Base-by-base conservation (phyloP, 2,888 invertebrate species). In the Phengaris alcon region DNA sequence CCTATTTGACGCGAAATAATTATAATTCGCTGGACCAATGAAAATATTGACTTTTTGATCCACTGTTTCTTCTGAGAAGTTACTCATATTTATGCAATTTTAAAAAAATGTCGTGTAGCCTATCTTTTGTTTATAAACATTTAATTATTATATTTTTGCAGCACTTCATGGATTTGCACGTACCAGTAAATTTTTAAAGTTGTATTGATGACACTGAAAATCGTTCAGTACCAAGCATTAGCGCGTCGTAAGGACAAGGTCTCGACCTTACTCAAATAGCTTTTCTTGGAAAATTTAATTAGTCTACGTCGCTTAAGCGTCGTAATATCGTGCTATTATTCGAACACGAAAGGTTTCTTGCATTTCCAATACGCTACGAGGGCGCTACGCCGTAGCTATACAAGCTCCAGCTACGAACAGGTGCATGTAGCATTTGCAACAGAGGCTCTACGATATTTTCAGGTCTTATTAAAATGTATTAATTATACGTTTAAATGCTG, bases 201-300 rank as follows among this genome's bases (percentile, higher is more conserved):
- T 35, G 22, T 22, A 64, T 22, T 10, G 35, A 10, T 22, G 59
- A 35, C 7, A 8, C 59, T 22, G 10, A 59, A 35, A 64, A 64
- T 44, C 12, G 10, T 64, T 35, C 12, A 64, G 35, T 12, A n/a
- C 55, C 6, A n/a, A 55, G 55, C 55, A 9, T n/a, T 35, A 44
- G 35, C 35, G 48, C 48, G 48, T 35, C 59, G 59, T 59, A 35
- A 35, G 64, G 64, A 64, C 64, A 64, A 64, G 64, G 64, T 44
- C 22, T 59, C 13, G 10, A 12, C 35, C 35, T 64, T 22, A 35
- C 64, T 64, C 35, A 35, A 52, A 52, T 64, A 35, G 64, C 35
- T 52, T 64, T 64, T 64, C 64, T 35, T 64, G 64, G 64, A 64
- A 64, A 64, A 64, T 64, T 64, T 64, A 64, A 64, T 35, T 64